Conservation (phyloP, 1,140 invertebrate genomes). For the Anoplolepis gracilipes region DNA sequence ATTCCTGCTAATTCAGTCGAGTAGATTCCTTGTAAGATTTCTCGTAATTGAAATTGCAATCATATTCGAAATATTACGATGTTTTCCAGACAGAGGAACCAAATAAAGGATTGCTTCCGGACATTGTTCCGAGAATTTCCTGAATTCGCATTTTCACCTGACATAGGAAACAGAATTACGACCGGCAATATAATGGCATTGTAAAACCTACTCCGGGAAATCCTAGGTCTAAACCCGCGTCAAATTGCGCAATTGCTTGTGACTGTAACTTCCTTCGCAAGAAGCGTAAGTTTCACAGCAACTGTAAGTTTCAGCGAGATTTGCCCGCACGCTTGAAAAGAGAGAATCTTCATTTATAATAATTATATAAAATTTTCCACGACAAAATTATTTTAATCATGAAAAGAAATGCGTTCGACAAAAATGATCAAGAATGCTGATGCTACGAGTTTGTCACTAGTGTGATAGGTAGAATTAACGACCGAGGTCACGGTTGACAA, state of each 20-base stretch:
- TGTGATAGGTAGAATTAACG: slow-evolving; percentile 28
- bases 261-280: neutral
- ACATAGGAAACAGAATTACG: slow-evolving; percentile 50
- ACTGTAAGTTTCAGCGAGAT: neutral
- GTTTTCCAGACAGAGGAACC: neutral
- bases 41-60: slow-evolving; percentile 20
- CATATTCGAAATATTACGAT: neutral
- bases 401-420: neutral
- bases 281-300: too few species aligned
- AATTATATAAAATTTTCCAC: slow-evolving; percentile 16
- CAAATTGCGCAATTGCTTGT: slow-evolving; percentile 19
- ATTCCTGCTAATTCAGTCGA: neutral
- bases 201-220: slow-evolving; percentile 25
- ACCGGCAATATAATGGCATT: slow-evolving; percentile 23
- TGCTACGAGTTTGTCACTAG: slow-evolving; percentile 20
- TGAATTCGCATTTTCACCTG: neutral
- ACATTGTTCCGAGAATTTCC: neutral
- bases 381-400: neutral
- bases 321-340: neutral
- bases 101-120: neutral
- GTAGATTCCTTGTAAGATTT: neutral
- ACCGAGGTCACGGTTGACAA: neutral
- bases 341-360: neutral
- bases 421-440: neutral
- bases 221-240: slow-evolving; percentile 3